phyloP scores from a whole-genome alignment of 1,140 invertebrate genomes.

The Anoplolepis gracilipes region DNA sequence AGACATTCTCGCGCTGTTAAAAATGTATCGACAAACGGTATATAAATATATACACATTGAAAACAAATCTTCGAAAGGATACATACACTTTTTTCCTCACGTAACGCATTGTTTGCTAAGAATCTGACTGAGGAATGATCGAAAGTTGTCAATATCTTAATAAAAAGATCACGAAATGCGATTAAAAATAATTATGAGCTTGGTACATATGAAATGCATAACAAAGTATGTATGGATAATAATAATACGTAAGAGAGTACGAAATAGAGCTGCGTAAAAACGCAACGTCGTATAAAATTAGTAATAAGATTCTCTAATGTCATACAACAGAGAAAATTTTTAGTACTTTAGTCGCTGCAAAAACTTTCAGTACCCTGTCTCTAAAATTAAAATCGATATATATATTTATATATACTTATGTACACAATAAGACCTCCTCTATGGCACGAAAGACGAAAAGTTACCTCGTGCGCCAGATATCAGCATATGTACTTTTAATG shows the following conservation, averaged over 20 bases:
- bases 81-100: background rate
- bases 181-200: constrained; percentile 55
- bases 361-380: constrained; percentile 65
- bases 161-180: background rate
- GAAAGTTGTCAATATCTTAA: constrained; percentile 32
- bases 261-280: constrained; percentile 23
- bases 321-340: constrained; percentile 59
- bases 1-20: constrained; percentile 50
- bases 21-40: constrained; percentile 61
- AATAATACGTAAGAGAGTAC: constrained; percentile 46
- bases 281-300: constrained; percentile 63
- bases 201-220: constrained; percentile 41
- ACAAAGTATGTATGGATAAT: background rate
- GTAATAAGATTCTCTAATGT: constrained; percentile 65
- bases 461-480: constrained; percentile 54
- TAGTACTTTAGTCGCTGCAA: constrained; percentile 64
- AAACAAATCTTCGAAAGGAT: constrained; percentile 58
- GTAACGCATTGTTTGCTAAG: constrained; percentile 44
- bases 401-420: constrained; percentile 50
- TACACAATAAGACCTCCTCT: constrained; percentile 47
- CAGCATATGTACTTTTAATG: background rate
- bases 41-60: constrained; percentile 64
- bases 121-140: constrained; percentile 53
- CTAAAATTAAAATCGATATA: constrained; percentile 46
- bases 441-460: constrained; percentile 68